Evolutionary conservation across 1,140 invertebrate genomes (phyloP), one percentile per base, ranked within the genome.

Genomic region (Lordiphosa clarofinis): DNA sequence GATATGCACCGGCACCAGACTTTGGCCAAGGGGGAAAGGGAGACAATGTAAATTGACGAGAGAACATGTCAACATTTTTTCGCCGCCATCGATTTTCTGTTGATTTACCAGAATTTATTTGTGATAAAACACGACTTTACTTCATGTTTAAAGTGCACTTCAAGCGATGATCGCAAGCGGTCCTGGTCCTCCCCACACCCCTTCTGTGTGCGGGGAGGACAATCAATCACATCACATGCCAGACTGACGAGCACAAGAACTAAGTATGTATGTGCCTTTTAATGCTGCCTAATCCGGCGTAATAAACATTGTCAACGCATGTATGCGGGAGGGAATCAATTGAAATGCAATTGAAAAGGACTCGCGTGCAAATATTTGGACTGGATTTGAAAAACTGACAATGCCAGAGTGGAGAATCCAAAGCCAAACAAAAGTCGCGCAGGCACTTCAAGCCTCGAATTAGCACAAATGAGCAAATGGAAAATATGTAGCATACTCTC

Each of bases 261-360:
- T 48, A 48, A 38, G 57, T 49, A 44, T 36, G 13, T 35, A 40
- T 52, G 65, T 44, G 52, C 61, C 78, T 81, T 68, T 81, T 82
- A 84, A 82, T 82, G 76, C 78, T 76, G 76, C 78, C 78, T 82
- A 82, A 82, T 82, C 76, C 78, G 78, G 68, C 78, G 76, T 84
- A 84, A 82, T 82, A 82, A 82, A 82, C 76, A 84, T 82, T 70
- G 67, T 70, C 66, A 70, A 62, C 53, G 53, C 69, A 63, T 52
- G 47, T 73, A 84, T 81, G 76, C 76, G 76, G 76, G 76, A 70
- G 56, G 59, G 49, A 40, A 69, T 50, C 43, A 84, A 84, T 84
- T 82, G 76, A 76, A 84, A 84, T 82, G 76, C 76, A 82, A 82
- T 82, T 82, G 76, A 84, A 81, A 66, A 65, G 73, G 56, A 84